These are phyloP conservation scores for Dinothrombium tinctorium DNA, from an alignment of 1,140 invertebrate genomes.

Conservation along the genomic window DNA sequence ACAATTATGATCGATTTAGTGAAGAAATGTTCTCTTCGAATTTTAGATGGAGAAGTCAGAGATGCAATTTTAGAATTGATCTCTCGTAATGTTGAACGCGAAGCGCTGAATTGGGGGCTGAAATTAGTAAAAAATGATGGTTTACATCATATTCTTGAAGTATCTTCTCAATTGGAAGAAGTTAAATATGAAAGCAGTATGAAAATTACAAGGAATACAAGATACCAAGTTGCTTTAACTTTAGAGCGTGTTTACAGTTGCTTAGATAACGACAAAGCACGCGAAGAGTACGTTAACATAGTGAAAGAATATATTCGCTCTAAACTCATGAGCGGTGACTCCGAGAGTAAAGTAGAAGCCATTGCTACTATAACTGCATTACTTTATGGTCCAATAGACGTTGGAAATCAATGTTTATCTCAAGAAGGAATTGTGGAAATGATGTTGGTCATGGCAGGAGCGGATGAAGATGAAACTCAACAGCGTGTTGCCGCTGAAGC, in stretches of 20 bases:
- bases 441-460: constrained; percentile 86
- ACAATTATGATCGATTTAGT: constrained; percentile 45
- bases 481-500: constrained; percentile 88
- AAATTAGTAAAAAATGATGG: constrained; percentile 50
- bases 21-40: constrained; percentile 48
- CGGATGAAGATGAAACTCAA: constrained; percentile 48
- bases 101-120: constrained; percentile 60
- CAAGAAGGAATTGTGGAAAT: constrained; percentile 84
- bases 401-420: constrained; percentile 72
- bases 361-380: constrained; percentile 70
- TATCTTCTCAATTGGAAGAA: constrained; percentile 67
- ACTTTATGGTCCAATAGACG: constrained; percentile 68
- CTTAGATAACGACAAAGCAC: constrained; percentile 66
- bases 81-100: constrained; percentile 68
- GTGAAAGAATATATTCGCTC: constrained; percentile 67
- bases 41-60: constrained; percentile 50
- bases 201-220: constrained; percentile 59
- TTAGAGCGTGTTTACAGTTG: constrained; percentile 74
- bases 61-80: constrained; percentile 75
- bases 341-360: constrained; percentile 70
- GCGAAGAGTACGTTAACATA: constrained; percentile 44
- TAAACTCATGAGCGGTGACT: constrained; percentile 53
- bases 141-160: constrained; percentile 51
- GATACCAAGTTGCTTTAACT: constrained; percentile 62
- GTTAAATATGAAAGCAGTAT: constrained; percentile 73